A percentile compares a stretch with the other conserved stretches of the same genome.
Evolutionary conservation across 2,888 invertebrate species (phyloP).

Genomic region (Ceraclea dissimilis): DNA sequence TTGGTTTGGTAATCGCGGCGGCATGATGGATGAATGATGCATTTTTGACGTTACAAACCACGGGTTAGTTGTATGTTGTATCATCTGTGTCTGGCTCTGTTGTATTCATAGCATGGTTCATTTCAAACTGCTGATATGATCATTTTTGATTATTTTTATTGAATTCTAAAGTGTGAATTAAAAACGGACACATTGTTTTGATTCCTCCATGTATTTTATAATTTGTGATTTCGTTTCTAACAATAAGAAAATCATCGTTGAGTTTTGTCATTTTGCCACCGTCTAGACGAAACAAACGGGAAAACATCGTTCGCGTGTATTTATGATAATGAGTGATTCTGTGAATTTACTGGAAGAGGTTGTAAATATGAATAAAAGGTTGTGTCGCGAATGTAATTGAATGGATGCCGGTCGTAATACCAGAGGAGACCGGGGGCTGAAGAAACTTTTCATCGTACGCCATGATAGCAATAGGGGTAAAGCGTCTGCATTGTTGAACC

Average conservation of each 20-base stretch:
- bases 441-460: neutral
- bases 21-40: neutral
- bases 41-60: neutral
- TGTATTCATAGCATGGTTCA: neutral
- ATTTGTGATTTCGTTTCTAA: neutral
- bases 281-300: neutral
- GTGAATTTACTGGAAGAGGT: too few relatives aligned
- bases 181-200: too few relatives aligned
- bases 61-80: neutral
- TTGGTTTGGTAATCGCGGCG: neutral
- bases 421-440: neutral
- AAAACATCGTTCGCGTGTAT: neutral
- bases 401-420: too few relatives aligned
- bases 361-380: too few relatives aligned
- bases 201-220: too few relatives aligned
- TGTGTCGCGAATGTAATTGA: too few relatives aligned
- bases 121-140: neutral
- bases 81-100: neutral
- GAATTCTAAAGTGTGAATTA: too few relatives aligned
- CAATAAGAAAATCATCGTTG: neutral
- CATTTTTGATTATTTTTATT: neutral
- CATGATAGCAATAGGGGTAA: conserved; percentile 17
- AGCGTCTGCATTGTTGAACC: conserved; percentile 13
- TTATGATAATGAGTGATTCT: neutral
- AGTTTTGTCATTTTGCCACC: neutral